A percentile compares a stretch with the other conserved stretches of the same genome.
Evolutionary conservation across 2,888 invertebrate genomes (phyloP).

Genomic region (Drosophila basisetae): DNA sequence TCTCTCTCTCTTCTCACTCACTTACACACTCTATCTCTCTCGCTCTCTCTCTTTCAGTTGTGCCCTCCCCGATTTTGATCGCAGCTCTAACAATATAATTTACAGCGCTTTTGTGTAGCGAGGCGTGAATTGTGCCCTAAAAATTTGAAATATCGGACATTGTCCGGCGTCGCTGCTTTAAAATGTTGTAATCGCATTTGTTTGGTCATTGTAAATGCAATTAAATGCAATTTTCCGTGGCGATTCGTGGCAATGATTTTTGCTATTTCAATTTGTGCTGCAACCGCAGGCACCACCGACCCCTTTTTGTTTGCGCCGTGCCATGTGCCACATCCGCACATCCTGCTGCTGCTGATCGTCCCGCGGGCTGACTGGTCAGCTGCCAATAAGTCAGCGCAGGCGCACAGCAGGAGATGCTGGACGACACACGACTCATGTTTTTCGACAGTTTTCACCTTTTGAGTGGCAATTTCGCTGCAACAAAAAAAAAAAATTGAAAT

Average conservation of each 20-base stretch:
- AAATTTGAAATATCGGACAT: conserved; percentile 28
- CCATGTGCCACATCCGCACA: conserved; percentile 7
- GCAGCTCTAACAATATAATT: conserved; percentile 70
- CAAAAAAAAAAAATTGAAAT: neutral
- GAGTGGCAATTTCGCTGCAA: conserved; percentile 62
- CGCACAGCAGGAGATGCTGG: conserved; percentile 64
- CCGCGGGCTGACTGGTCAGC: conserved; percentile 54
- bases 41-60: neutral
- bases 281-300: conserved; percentile 63
- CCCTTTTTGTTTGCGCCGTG: conserved; percentile 44
- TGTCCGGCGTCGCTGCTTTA: conserved; percentile 30
- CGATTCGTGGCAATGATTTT: conserved; percentile 57
- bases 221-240: conserved; percentile 69
- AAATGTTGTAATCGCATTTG: conserved; percentile 72
- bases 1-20: neutral
- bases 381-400: conserved; percentile 70
- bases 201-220: conserved; percentile 49
- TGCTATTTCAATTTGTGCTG: conserved; percentile 71
- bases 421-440: conserved; percentile 51
- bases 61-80: conserved; percentile 41
- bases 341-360: conserved; percentile 13
- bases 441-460: conserved; percentile 71
- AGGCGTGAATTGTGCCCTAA: conserved; percentile 72
- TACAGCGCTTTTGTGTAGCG: conserved; percentile 80
- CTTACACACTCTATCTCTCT: neutral